Conservation (phyloP, 2,113 vertebrate genomes). For the Lasiurus cinereus region DNA sequence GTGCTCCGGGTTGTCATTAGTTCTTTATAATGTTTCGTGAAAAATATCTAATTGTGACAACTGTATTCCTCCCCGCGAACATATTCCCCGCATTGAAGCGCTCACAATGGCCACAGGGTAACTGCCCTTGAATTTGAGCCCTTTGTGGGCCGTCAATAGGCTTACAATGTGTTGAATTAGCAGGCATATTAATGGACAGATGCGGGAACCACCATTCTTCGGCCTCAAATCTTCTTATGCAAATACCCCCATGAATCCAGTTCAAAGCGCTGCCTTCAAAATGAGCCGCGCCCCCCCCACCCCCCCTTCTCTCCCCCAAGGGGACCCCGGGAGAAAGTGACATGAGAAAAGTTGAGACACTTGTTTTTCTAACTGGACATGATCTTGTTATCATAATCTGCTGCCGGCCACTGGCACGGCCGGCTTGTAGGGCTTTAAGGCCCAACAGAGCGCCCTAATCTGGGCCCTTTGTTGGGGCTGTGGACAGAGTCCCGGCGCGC, state of each 20-base stretch:
- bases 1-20: constrained; percentile 84
- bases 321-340: constrained; percentile 95
- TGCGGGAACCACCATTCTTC: constrained; percentile 95
- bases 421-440: constrained; percentile 94
- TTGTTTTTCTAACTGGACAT: constrained; percentile 98
- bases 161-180: constrained; percentile 99
- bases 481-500: constrained; percentile 95
- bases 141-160: constrained; percentile 99
- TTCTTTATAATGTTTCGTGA: constrained; percentile 90
- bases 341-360: constrained; percentile 99
- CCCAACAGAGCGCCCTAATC: constrained; percentile 95
- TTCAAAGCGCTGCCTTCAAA: constrained; percentile 98
- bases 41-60: constrained; percentile 99
- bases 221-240: constrained; percentile 99
- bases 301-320: constrained; percentile 79
- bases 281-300: constrained; percentile 90
- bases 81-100: constrained; percentile 92
- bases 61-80: constrained; percentile 96
- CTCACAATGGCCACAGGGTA: constrained; percentile 98
- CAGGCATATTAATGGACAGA: constrained; percentile 99
- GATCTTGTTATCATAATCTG: constrained; percentile 99
- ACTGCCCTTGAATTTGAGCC: constrained; percentile 97
- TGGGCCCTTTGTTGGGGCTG: constrained; percentile 95
- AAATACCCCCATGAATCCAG: constrained; percentile 99
- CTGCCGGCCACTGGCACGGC: constrained; percentile 94